Evolutionary conservation across 1,140 invertebrate species (phyloP).

Genomic region (Drosophila arizonae): DNA sequence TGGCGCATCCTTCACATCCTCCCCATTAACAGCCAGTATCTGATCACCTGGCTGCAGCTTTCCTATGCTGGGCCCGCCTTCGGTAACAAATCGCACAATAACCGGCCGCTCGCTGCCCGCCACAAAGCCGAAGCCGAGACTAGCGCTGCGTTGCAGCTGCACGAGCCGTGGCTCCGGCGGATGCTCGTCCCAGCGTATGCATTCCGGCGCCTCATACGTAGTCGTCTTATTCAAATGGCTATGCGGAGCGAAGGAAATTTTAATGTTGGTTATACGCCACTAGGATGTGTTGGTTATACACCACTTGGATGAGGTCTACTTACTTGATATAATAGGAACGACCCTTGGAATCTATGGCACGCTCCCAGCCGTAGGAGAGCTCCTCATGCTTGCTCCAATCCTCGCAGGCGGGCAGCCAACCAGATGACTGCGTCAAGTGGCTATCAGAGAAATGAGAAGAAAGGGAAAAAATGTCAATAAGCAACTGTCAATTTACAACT

Average conservation of each 20-base stretch:
- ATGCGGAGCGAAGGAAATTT: slow-evolving; percentile 49
- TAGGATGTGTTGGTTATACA: slow-evolving; percentile 25
- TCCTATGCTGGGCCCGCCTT: slow-evolving; percentile 94
- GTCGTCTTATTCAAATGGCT: slow-evolving; percentile 96
- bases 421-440: slow-evolving; percentile 90
- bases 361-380: slow-evolving; percentile 95
- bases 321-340: slow-evolving; percentile 95
- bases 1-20: slow-evolving; percentile 92
- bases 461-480: background rate
- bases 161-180: slow-evolving; percentile 90
- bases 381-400: slow-evolving; percentile 86
- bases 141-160: slow-evolving; percentile 87
- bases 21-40: slow-evolving; percentile 94
- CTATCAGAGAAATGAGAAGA: slow-evolving; percentile 83
- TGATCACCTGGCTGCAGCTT: slow-evolving; percentile 95
- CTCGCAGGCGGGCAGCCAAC: slow-evolving; percentile 93
- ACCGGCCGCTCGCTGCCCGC: slow-evolving; percentile 95
- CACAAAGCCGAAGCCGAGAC: slow-evolving; percentile 96
- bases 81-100: slow-evolving; percentile 93
- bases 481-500: too few relatives aligned
- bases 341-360: slow-evolving; percentile 88
- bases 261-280: slow-evolving; percentile 30
- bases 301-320: slow-evolving; percentile 77
- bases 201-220: slow-evolving; percentile 90
- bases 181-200: slow-evolving; percentile 85